A percentile compares a stretch with the other conserved stretches of the same genome.
Evolutionary conservation across 1,140 invertebrate species (phyloP).

Genomic region (Trichonephila inaurata): DNA sequence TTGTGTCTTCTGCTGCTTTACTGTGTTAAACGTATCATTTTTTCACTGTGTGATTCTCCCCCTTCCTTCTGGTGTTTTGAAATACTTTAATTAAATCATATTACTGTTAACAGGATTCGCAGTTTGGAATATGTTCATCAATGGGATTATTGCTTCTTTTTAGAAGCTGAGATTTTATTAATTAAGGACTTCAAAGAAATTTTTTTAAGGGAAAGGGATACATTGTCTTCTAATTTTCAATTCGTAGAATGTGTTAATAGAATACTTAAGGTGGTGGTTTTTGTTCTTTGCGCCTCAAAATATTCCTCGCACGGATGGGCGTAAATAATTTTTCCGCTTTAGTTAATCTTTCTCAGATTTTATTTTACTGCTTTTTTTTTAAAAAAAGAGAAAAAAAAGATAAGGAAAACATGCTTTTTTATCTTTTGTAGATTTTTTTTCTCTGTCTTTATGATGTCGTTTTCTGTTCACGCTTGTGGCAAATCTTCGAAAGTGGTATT

Average conservation of each 20-base stretch:
- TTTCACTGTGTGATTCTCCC: neutral
- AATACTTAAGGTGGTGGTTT: neutral
- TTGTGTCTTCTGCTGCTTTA: neutral
- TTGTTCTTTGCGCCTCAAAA: neutral
- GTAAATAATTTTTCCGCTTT: too few species aligned
- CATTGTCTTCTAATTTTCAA: neutral
- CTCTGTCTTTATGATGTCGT: too few species aligned
- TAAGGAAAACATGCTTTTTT: too few species aligned
- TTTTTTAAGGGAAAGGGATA: neutral
- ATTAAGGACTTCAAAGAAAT: neutral
- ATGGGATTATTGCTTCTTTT: neutral
- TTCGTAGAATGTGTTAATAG: neutral
- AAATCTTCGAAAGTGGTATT: too few species aligned
- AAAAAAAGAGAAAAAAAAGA: too few species aligned
- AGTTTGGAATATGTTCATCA: neutral
- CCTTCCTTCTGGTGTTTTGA: neutral
- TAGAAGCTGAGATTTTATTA: neutral
- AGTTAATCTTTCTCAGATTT: too few species aligned
- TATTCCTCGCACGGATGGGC: too few species aligned
- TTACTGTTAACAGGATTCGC: neutral
- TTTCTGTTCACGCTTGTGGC: too few species aligned
- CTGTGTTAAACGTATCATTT: neutral
- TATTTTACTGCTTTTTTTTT: too few species aligned
- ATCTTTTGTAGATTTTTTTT: too few species aligned
- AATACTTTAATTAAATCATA: constrained; percentile 23